Conservation (phyloP, 2,888 invertebrate genomes). For the Drosophila tanythrix region DNA sequence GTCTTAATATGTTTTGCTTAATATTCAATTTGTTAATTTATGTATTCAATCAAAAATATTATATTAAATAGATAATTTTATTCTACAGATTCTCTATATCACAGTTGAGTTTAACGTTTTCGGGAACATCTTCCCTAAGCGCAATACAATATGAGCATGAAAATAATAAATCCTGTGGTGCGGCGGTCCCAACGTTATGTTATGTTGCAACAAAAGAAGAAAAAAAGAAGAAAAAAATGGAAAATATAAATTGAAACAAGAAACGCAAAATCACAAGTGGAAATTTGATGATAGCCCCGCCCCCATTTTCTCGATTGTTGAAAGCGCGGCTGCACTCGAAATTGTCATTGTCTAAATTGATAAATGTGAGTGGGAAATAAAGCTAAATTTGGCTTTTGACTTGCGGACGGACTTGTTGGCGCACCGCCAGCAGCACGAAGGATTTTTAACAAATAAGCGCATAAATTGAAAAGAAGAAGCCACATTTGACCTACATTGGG, state of each 20-base stretch:
- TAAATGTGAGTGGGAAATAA: conserved; percentile 49
- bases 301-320: neutral
- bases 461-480: conserved; percentile 59
- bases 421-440: conserved; percentile 24
- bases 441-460: conserved; percentile 60
- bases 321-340: conserved; percentile 39
- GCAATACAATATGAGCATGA: conserved; percentile 4
- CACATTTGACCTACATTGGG: conserved; percentile 53
- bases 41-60: neutral
- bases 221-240: neutral
- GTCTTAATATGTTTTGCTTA: too few relatives aligned
- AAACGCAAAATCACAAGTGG: conserved; percentile 42
- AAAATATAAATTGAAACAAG: conserved; percentile 4
- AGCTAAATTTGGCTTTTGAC: conserved; percentile 20
- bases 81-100: neutral
- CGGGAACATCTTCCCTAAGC: conserved; percentile 30
- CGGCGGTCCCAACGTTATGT: conserved; percentile 5
- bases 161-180: conserved; percentile 42
- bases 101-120: neutral
- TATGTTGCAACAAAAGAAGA: conserved; percentile 7
- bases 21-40: neutral
- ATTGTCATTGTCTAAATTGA: conserved; percentile 58
- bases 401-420: conserved; percentile 29
- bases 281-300: conserved; percentile 31
- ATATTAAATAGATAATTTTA: neutral